Evolutionary conservation across 1,140 invertebrate species (phyloP).

Genomic region (Cyclina sinensis): DNA sequence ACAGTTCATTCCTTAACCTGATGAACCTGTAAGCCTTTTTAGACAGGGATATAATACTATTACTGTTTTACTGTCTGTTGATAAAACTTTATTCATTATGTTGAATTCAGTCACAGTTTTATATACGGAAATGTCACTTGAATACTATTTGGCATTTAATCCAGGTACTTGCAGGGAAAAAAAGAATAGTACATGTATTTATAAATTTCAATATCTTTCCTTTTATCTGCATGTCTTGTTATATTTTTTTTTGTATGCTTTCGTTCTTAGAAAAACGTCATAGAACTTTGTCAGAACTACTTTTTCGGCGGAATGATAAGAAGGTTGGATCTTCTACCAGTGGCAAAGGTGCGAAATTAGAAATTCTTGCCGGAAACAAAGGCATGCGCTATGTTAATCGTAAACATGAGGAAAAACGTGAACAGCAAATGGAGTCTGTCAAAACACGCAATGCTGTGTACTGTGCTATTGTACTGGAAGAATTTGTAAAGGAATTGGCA

Average conservation of each 20-base stretch:
- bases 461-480: slow-evolving; percentile 95
- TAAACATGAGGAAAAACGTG: slow-evolving; percentile 67
- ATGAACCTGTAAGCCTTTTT: too few species aligned
- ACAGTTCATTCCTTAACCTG: too few species aligned
- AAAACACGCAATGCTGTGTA: slow-evolving; percentile 90
- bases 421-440: slow-evolving; percentile 83
- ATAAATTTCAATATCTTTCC: too few species aligned
- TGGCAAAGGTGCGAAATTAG: slow-evolving; percentile 71
- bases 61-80: too few species aligned
- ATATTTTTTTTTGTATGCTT: background rate
- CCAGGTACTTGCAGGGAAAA: too few species aligned
- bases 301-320: slow-evolving; percentile 78
- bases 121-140: too few species aligned
- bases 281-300: slow-evolving; percentile 83
- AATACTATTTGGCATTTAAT: too few species aligned
- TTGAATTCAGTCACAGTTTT: too few species aligned
- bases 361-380: slow-evolving; percentile 70
- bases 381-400: slow-evolving; percentile 82
- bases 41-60: too few species aligned
- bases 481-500: slow-evolving; percentile 97
- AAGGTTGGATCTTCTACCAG: slow-evolving; percentile 35
- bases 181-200: too few species aligned
- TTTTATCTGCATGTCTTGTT: too few species aligned
- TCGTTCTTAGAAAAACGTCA: slow-evolving; percentile 80
- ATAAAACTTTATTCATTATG: too few species aligned